Evolutionary conservation across 1,140 invertebrate species (phyloP).

Genomic region (Aphaenogaster rudis): DNA sequence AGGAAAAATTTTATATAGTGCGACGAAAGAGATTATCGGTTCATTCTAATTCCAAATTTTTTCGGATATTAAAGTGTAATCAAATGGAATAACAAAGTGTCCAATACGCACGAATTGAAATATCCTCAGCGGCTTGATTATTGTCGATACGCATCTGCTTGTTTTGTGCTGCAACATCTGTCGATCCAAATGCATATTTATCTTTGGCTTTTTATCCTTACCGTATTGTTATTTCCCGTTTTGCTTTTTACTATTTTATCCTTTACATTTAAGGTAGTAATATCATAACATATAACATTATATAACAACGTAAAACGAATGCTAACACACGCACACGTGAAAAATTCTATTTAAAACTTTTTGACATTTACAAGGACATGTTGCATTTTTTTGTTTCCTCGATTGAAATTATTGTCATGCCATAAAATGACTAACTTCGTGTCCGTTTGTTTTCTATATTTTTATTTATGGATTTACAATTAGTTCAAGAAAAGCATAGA

Average conservation of each 20-base stretch:
- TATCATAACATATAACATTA: background rate
- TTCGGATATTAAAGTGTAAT: background rate
- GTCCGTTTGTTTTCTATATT: background rate
- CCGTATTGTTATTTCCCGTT: background rate
- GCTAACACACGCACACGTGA: no score
- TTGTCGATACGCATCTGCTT: background rate
- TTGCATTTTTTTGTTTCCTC: slow-evolving; percentile 35
- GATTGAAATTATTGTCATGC: background rate
- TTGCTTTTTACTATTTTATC: background rate
- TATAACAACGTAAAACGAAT: background rate
- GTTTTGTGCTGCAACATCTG: no score
- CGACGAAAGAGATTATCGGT: background rate
- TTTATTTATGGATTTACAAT: background rate
- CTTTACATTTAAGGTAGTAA: background rate
- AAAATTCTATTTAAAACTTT: background rate
- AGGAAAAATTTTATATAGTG: background rate
- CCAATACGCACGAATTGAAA: slow-evolving; percentile 77
- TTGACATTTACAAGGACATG: slow-evolving; percentile 17
- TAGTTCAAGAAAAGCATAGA: background rate
- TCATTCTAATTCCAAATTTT: background rate
- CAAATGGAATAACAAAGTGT: background rate
- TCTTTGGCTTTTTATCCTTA: background rate
- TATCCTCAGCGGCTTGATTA: slow-evolving; percentile 77
- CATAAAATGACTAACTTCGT: slow-evolving; percentile 38
- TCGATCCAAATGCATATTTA: background rate